phyloP scores from a whole-genome alignment of 2,888 invertebrate species.

The Bimastos eiseni region DNA sequence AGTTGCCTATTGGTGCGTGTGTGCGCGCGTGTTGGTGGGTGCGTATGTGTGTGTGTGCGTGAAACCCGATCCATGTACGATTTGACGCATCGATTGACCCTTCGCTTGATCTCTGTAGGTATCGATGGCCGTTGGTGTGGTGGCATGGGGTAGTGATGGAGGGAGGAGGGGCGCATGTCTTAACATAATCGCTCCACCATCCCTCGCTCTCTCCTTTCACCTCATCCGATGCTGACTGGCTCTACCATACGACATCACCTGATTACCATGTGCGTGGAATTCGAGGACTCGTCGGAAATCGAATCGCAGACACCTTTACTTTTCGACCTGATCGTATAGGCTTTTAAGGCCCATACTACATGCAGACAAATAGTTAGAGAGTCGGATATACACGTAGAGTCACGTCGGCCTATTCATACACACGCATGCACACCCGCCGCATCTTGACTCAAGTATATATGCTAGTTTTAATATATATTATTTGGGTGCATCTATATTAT shows the following conservation, averaged over 20 bases:
- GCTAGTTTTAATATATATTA: too few species aligned
- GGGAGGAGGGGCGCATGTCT: not conserved
- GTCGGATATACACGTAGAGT: too few species aligned
- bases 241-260: not conserved
- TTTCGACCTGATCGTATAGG: not conserved
- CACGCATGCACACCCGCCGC: too few species aligned
- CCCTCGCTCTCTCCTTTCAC: not conserved
- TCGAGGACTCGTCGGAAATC: not conserved
- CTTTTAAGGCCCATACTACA: too few species aligned
- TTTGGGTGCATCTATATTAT: too few species aligned
- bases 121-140: not conserved
- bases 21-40: not conserved
- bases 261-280: not conserved
- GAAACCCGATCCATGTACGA: not conserved
- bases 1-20: not conserved
- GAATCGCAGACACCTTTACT: not conserved
- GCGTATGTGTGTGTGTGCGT: not conserved
- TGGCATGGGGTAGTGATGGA: not conserved
- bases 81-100: conserved; percentile 13
- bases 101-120: not conserved
- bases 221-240: not conserved
- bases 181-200: not conserved
- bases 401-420: too few species aligned
- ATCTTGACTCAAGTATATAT: too few species aligned
- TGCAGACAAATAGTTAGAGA: too few species aligned